Evolutionary conservation across 2,797 vertebrate species (phyloP).

Genomic region (Cercopithecus mitis): DNA sequence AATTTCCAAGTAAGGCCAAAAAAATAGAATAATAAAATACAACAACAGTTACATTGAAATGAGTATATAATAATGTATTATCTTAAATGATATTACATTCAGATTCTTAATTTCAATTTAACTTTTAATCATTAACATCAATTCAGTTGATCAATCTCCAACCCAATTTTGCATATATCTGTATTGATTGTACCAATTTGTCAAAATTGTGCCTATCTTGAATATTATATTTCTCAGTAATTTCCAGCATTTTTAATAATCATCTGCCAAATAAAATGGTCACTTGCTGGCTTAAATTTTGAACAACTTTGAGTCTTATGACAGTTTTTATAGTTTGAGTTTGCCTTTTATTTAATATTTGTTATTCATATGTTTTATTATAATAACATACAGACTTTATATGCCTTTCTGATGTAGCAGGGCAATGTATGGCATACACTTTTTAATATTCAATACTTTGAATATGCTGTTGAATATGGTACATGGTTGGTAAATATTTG

Average conservation of each 20-base stretch:
- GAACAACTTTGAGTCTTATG: not conserved
- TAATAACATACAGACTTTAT: not conserved
- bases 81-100: slow-evolving; percentile 7
- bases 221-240: not conserved
- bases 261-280: not conserved
- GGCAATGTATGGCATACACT: not conserved
- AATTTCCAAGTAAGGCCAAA: not conserved
- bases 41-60: not conserved
- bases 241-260: not conserved
- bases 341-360: not conserved
- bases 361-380: not conserved
- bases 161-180: not conserved
- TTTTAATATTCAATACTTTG: not conserved
- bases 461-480: not conserved
- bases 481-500: not conserved
- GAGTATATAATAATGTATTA: not conserved
- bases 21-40: not conserved
- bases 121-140: not conserved
- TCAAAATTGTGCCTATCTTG: not conserved
- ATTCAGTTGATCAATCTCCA: not conserved
- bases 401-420: not conserved
- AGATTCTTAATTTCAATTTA: not conserved
- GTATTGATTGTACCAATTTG: not conserved
- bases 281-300: not conserved
- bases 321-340: not conserved